Percentiles rank a stretch among this genome's conserved stretches.
phyloP scores from a whole-genome alignment of 2,113 vertebrate genomes.

The Microtus pennsylvanicus region DNA sequence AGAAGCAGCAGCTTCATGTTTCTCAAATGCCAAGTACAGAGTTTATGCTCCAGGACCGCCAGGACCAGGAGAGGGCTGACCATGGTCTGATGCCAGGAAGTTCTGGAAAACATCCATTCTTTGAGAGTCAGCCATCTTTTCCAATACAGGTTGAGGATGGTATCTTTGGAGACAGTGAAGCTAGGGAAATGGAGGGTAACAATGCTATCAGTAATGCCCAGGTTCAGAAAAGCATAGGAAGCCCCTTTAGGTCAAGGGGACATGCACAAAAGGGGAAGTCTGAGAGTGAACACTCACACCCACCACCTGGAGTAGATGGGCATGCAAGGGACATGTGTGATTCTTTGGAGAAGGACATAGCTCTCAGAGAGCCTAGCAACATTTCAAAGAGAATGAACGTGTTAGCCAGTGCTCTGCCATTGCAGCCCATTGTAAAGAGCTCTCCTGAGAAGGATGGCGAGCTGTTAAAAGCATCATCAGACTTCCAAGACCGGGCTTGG shows the following conservation, averaged over 20 bases:
- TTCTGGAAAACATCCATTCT: neutral
- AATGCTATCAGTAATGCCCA: neutral
- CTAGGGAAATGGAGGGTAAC: neutral
- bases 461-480: neutral
- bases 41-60: slow-evolving; percentile 23
- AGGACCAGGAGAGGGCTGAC: slow-evolving; percentile 62
- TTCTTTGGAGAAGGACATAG: neutral
- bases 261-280: neutral
- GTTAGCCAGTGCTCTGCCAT: neutral
- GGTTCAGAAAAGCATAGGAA: neutral
- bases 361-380: neutral
- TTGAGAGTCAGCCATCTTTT: slow-evolving; percentile 45
- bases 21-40: slow-evolving; percentile 10
- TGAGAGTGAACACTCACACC: neutral
- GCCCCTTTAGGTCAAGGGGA: neutral
- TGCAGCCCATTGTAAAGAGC: neutral
- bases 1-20: slow-evolving; percentile 65
- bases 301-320: neutral
- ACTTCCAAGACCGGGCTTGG: slow-evolving; percentile 37
- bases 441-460: slow-evolving; percentile 42
- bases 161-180: neutral
- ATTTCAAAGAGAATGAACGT: neutral
- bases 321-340: neutral
- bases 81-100: slow-evolving; percentile 66
- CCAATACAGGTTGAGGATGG: neutral